A percentile compares a stretch with the other conserved stretches of the same genome.
Evolutionary conservation across 2,797 vertebrate genomes (phyloP).

Genomic region (Cynodonichthys magdalenae): DNA sequence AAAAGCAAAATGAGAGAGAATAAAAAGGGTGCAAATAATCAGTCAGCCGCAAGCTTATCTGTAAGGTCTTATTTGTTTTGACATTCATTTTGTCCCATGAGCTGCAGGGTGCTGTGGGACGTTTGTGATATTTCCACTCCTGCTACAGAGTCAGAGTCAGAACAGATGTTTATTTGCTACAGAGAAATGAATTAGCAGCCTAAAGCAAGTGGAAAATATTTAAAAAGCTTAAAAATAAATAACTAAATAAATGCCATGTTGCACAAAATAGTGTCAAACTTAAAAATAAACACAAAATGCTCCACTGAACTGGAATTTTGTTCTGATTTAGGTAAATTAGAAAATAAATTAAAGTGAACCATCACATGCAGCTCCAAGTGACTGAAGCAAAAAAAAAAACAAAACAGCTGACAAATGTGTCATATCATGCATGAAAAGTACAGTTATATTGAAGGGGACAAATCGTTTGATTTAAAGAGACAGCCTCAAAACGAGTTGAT

Average conservation of each 20-base stretch:
- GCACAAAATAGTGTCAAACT: slow-evolving; percentile 3
- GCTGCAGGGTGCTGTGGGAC: background rate
- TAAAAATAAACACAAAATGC: slow-evolving; percentile 6
- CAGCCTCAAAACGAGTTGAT: too few relatives aligned
- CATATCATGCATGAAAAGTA: too few relatives aligned
- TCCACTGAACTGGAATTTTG: background rate
- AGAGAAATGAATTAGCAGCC: slow-evolving; percentile 13
- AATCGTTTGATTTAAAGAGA: too few relatives aligned
- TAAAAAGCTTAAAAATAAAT: background rate
- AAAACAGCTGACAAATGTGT: background rate
- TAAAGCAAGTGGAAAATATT: slow-evolving; percentile 23
- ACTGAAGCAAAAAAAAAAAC: background rate
- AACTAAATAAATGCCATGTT: slow-evolving; percentile 13
- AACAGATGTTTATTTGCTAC: slow-evolving; percentile 3
- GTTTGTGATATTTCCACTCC: slow-evolving; percentile 34
- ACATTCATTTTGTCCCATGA: background rate
- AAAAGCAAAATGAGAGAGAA: background rate
- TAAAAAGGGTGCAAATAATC: background rate
- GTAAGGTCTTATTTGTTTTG: background rate
- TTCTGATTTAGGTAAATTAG: background rate
- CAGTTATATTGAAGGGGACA: too few relatives aligned
- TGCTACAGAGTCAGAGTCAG: slow-evolving; percentile 3
- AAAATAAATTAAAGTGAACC: background rate
- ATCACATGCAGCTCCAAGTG: background rate
- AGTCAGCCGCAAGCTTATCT: background rate